Evolutionary conservation across 2,797 vertebrate species (phyloP), one percentile per base, ranked within the genome.

Genomic region (Hemitrygon akajei): DNA sequence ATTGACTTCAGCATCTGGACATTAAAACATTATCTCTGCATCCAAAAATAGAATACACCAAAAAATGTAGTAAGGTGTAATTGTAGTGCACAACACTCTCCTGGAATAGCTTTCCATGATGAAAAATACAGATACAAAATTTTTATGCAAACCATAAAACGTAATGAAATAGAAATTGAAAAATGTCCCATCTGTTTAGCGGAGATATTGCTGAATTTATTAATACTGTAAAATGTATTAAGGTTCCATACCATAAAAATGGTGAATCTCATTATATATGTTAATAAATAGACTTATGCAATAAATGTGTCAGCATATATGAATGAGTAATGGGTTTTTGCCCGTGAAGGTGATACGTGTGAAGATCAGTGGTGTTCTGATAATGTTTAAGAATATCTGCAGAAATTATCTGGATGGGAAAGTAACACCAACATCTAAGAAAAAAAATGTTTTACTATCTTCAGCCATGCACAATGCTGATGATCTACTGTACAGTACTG

Each of bases 141-240:
- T 30, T 56, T 71, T 93, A 71, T 4, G 73, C 91, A 75, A 93
- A 75, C 40, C 71, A 93, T 93, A 93, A 73, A 93, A 93, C 18
- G 25, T 76, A 75, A 93, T 93, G 66, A 93, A 93, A 56, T 93
- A 93, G 71, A 73, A 93, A 58, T n/a, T 75, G 69, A 76, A 58
- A 69, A 56, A n/a, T n/a, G 91, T 69, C 71, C 4, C 7, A 93
- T 71, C 69, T 93, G 40, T 14, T 58, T 25, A 76, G 27, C 30
- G 7, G 91, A 27, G 40, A 75, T 76, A 93, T 76, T 93, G 47
- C 71, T 56, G 71, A 56, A 76, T 93, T 93, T 56, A 76, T 93
- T 93, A 75, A 76, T 56, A 47, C 27, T 30, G 16, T 47, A 76
- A 56, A 27, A 93, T 93, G 27, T 7, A 58, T 27, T 58, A 40